phyloP scores from a whole-genome alignment of 2,113 vertebrate species.

The Sisor rabdophorus region DNA sequence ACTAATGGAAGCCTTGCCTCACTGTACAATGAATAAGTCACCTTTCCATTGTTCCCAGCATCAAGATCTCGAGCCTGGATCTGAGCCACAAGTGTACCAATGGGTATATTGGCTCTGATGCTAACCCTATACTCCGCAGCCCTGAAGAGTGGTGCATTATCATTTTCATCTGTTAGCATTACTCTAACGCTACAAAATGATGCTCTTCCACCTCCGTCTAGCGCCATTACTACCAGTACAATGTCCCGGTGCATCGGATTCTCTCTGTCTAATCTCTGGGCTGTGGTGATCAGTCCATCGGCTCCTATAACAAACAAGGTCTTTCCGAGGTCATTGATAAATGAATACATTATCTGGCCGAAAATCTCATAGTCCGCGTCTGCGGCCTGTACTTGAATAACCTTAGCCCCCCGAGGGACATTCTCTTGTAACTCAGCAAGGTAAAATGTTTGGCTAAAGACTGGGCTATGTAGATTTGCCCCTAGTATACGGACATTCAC shows the following conservation, averaged over 20 bases:
- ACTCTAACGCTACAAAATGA: constrained; percentile 88
- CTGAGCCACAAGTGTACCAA: constrained; percentile 89
- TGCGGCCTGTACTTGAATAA: constrained; percentile 84
- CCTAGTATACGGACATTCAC: constrained; percentile 84
- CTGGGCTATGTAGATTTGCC: constrained; percentile 91
- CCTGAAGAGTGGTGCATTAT: constrained; percentile 88
- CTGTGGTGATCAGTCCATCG: constrained; percentile 83
- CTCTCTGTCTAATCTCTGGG: constrained; percentile 85
- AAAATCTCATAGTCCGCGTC: constrained; percentile 87
- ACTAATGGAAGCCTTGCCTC: constrained; percentile 86
- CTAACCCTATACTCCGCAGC: constrained; percentile 88
- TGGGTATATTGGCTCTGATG: constrained; percentile 88
- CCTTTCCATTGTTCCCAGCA: constrained; percentile 82
- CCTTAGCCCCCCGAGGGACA: constrained; percentile 74
- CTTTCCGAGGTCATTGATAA: constrained; percentile 91
- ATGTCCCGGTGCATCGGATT: constrained; percentile 81
- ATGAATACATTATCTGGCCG: constrained; percentile 85
- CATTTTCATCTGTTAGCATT: constrained; percentile 90
- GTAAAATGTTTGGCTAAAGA: constrained; percentile 89
- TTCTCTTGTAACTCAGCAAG: constrained; percentile 90
- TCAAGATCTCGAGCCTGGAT: constrained; percentile 90
- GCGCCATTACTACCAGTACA: constrained; percentile 83
- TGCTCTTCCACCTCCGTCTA: constrained; percentile 89
- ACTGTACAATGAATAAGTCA: constrained; percentile 91
- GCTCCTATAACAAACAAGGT: constrained; percentile 80